Evolutionary conservation across 2,113 vertebrate genomes (phyloP), one percentile per base, ranked within the genome.

Genomic region (Eurystomus gularis): DNA sequence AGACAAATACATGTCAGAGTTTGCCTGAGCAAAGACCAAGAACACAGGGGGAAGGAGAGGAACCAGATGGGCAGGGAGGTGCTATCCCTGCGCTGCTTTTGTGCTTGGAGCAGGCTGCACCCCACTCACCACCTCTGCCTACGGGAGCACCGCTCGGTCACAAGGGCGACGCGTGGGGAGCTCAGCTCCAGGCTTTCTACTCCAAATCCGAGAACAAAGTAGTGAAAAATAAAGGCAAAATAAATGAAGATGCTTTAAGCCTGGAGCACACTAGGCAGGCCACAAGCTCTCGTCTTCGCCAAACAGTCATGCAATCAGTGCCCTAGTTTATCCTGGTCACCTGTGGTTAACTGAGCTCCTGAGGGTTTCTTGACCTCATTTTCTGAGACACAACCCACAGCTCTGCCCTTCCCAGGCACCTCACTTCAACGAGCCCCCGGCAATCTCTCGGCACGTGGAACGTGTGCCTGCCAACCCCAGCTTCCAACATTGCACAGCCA

Each of bases 321-420:
- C 58, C 86, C 78, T 66, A 60, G n/a, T 86, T 93, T 3, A 3
- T 66, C 80, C 73, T n/a, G 71, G 82, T 92, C 72, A 81, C 40
- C 46, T 52, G 19, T 66, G 90, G 89, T 85, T 95, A 93, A 90
- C 18, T 78, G 83, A 95, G 71, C 69, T 94, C 92, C 77, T 62
- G 60, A 75, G 72, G 88, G 75, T 78, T 90, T 73, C 87, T 61
- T 80, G 86, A 94, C 64, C 84, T 93, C 20, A 17, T 96, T 94
- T 95, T 82, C 79, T 5, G 9, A 70, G 91, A 87, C 61, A 60
- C 35, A 60, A 62, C 8, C 40, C 78, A 55, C 24, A 76, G 82
- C 86, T 93, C 86, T 84, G 77, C 72, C 72, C 44, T 71, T 85
- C 90, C 79, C 11, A 12, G 57, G 58, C 57, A 87, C 52, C 72